phyloP scores from a whole-genome alignment of 2,888 invertebrate genomes.

The Dryadula phaetusa region DNA sequence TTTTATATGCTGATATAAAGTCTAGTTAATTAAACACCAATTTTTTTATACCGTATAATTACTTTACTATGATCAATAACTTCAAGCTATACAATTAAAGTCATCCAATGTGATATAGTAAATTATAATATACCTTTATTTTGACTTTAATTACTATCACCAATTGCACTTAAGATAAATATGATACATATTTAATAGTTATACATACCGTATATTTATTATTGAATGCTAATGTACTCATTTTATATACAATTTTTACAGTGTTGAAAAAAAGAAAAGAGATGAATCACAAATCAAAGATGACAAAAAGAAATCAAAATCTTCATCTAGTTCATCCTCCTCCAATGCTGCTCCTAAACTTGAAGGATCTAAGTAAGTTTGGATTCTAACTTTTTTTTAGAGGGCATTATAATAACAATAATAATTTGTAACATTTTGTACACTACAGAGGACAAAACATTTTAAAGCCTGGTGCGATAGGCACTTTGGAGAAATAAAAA shows the following conservation, averaged over 20 bases:
- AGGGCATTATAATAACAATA: too few species aligned
- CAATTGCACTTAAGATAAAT: neutral
- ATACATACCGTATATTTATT: too few species aligned
- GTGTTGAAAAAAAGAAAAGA: conserved; percentile 92
- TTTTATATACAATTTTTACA: conserved; percentile 62
- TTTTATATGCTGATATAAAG: neutral
- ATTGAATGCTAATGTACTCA: too few species aligned
- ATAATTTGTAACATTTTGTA: too few species aligned
- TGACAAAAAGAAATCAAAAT: conserved; percentile 91
- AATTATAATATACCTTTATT: neutral
- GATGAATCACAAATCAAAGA: conserved; percentile 87
- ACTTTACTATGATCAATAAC: neutral
- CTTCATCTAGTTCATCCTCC: conserved; percentile 74
- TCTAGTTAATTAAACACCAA: neutral
- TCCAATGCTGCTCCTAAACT: conserved; percentile 87
- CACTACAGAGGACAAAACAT: too few species aligned
- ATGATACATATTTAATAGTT: neutral
- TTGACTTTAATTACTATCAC: neutral
- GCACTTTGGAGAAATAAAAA: too few species aligned
- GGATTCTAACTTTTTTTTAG: neutral
- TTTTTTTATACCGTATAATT: neutral
- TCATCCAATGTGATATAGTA: neutral
- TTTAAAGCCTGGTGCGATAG: too few species aligned
- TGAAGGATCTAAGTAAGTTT: conserved; percentile 87
- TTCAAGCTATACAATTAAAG: neutral